Evolutionary conservation across 1,140 invertebrate genomes (phyloP).

Genomic region (Luehdorfia chinensis): DNA sequence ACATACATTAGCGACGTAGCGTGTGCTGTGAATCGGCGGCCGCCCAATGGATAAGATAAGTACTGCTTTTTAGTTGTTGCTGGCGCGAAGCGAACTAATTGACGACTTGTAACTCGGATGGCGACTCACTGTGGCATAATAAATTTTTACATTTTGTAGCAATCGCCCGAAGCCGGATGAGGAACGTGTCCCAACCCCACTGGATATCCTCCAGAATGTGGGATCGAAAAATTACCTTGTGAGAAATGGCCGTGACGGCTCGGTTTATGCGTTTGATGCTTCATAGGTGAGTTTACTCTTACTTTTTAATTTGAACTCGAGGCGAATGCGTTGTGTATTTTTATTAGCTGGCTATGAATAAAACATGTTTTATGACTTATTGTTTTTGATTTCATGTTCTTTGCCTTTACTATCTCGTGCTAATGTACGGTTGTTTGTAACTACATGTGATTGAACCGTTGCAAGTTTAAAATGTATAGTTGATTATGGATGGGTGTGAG

Average conservation of each 20-base stretch:
- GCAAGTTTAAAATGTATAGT: background rate
- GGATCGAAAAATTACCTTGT: slow-evolving; percentile 33
- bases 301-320: slow-evolving; percentile 14
- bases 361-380: slow-evolving; percentile 7
- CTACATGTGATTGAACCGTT: slow-evolving; percentile 25
- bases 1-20: slow-evolving; percentile 3
- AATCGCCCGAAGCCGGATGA: slow-evolving; percentile 59
- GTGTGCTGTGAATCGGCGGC: slow-evolving; percentile 4
- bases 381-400: background rate
- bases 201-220: slow-evolving; percentile 25
- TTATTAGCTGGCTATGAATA: slow-evolving; percentile 7
- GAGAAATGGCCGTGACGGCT: slow-evolving; percentile 27
- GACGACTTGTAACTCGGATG: slow-evolving; percentile 19
- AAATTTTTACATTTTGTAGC: slow-evolving; percentile 68
- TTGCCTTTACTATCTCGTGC: no score
- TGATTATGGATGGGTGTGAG: slow-evolving; percentile 19
- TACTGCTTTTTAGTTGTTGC: slow-evolving; percentile 37
- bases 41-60: slow-evolving; percentile 42
- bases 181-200: slow-evolving; percentile 22
- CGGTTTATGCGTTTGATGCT: slow-evolving; percentile 35
- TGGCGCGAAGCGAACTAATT: slow-evolving; percentile 49
- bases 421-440: no score
- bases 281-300: slow-evolving; percentile 43
- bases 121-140: slow-evolving; percentile 59
- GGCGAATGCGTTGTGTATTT: slow-evolving; percentile 24